These are phyloP conservation scores for Proctacanthus coquilletti DNA, from an alignment of 1,140 invertebrate genomes.

Conservation along the genomic window DNA sequence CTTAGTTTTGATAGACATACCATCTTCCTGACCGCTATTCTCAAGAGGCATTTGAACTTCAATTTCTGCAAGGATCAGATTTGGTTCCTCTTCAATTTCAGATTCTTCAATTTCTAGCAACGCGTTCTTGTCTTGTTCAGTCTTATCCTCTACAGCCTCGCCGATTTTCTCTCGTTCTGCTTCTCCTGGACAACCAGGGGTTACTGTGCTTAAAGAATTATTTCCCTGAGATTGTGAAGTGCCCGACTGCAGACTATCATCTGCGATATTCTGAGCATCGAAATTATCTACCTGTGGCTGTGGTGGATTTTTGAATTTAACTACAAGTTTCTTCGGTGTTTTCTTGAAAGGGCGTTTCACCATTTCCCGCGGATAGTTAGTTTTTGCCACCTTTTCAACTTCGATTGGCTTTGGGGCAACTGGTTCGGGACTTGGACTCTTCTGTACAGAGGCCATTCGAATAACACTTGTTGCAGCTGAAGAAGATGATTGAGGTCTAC, in stretches of 20 bases:
- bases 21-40: no score
- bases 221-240: no score
- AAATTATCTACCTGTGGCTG: no score
- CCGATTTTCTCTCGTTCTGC: no score
- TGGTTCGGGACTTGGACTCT: not conserved
- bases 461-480: conserved; percentile 24
- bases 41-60: not conserved
- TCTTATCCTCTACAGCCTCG: no score
- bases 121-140: no score
- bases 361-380: not conserved
- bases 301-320: conserved; percentile 8
- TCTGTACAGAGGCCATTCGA: conserved; percentile 15
- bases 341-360: conserved; percentile 1
- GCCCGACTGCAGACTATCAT: no score
- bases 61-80: not conserved
- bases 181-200: no score
- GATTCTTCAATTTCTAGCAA: not conserved
- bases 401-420: not conserved
- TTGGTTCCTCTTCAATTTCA: not conserved
- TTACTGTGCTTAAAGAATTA: no score
- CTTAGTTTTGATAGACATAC: no score
- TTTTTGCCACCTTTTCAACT: not conserved
- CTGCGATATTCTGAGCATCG: no score
- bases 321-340: conserved; percentile 5
- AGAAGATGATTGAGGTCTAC: conserved; percentile 3